Base-by-base conservation (phyloP, 2,113 vertebrate species). In the Tragelaphus scriptus region DNA sequence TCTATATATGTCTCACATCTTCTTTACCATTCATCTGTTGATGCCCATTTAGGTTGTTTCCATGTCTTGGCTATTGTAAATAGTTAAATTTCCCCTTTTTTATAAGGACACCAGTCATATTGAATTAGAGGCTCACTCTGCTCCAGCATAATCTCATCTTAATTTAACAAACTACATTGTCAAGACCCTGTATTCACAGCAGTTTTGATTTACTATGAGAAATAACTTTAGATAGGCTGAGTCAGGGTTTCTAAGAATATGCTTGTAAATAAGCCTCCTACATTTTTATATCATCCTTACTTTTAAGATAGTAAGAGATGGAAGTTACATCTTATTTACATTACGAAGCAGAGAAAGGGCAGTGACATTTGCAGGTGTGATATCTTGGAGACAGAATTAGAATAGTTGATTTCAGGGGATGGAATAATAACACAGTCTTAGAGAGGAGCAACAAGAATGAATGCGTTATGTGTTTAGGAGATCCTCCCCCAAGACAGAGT, bases 191-290 rank as follows among this genome's bases (percentile, higher is more conserved):
- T 58, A 47, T 68, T 44, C 25, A 30, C 53, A 84, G 59, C 23
- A 51, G 17, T 44, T 65, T 36, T 84, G 36, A 68, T 53, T 96
- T 88, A 51, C 61, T 84, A 3, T 49, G 91, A 96, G 90, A 75
- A 95, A 94, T 87, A 88, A 55, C 68, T 89, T 88, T 61, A 82
- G 75, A 92, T 44, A 30, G 23, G 84, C 25, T 32, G 53, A 97
- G 75, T 95, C 94, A 28, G 61, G 21, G 55, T 91, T 95, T 96
- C 93, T 82, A 91, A 91, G 85, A 94, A 56, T 90, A 79, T 79
- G 32, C 59, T 91, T 90, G 2, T 61, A 93, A 91, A 82, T n/a
- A 96, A 94, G 92, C 85, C 21, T 32, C 40, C 26, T 90, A 63
- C 36, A 58, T 61, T 61, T 90, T 30, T n/a, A 63, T 51, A 86